Base-by-base conservation (phyloP, 2,797 vertebrate genomes). In the Danio jaintianensis region DNA sequence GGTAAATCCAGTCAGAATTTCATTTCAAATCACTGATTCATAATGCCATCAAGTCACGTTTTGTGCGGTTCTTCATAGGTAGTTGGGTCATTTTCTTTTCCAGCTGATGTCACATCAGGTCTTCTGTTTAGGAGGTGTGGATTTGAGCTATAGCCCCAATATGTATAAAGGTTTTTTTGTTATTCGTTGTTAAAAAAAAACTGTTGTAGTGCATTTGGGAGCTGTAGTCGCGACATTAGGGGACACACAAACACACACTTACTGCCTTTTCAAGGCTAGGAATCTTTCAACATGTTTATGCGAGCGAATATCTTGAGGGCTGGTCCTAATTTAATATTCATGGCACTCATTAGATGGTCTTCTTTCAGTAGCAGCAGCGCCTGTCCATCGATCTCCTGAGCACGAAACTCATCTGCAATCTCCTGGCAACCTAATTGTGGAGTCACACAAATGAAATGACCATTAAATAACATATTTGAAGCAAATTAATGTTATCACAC, bases 311-410 rank as follows among this genome's bases (percentile, higher is more conserved):
- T 98, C 93, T 99, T 98, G 78, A 98, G 96, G 0, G 97, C 97
- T 0, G 97, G 97, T 66, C 97, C 97, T 87, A 99, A 90, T 87
- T 98, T 99, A 94, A 99, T 98, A 94, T 98, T 99, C 97, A 98
- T 98, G 87, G 97, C 94, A 75, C 96, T 98, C 97, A 99, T 99
- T 66, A 99, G 95, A 72, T 99, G 97, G 89, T 99, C 97, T 86
- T 99, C 97, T 88, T 98, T 98, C 42, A 99, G 91, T 84, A 99
- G 93, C 76, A 99, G 94, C 91, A 99, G 88, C 0, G 97, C 97
- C 90, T 99, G 97, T 79, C 97, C 97, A 0, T 99, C 97, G 0
- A 99, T 99, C 92, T 98, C 97, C 90, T 98, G 97, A 0, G 96
- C 94, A 7, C 97, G 95, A 85, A 99, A 99, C 88, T 98, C 97